Evolutionary conservation across 2,797 vertebrate genomes (phyloP).

Genomic region (Anguilla megastoma): DNA sequence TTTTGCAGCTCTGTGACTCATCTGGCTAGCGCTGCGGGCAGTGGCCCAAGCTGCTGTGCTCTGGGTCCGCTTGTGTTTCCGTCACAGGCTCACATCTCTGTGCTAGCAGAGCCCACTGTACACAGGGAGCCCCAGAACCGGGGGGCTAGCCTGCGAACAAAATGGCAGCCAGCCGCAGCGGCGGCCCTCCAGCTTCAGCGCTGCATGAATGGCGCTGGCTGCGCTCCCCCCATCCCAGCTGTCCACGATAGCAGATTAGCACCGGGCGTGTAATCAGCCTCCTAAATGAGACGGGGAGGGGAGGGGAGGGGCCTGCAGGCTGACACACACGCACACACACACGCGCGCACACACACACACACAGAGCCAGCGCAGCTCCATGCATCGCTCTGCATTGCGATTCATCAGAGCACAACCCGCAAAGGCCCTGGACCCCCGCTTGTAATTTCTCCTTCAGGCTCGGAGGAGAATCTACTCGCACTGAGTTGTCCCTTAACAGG

Average conservation of each 20-base stretch:
- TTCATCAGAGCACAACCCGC: constrained; percentile 6
- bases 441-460: constrained; percentile 15
- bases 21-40: background rate
- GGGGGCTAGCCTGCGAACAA: constrained; percentile 4
- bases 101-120: background rate
- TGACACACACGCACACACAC: background rate
- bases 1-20: background rate
- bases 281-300: constrained; percentile 25
- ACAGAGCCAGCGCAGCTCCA: background rate
- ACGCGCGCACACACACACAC: background rate
- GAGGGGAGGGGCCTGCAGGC: constrained; percentile 20
- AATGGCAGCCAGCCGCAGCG: constrained; percentile 21
- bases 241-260: constrained; percentile 28
- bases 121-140: constrained; percentile 6
- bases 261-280: constrained; percentile 33
- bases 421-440: constrained; percentile 18
- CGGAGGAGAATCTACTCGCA: constrained; percentile 9
- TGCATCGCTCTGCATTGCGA: background rate
- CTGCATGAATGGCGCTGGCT: constrained; percentile 4
- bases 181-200: background rate
- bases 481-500: constrained; percentile 16
- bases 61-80: background rate
- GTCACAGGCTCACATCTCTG: background rate
- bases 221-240: constrained; percentile 28
- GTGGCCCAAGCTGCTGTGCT: background rate